A percentile compares a stretch with the other conserved stretches of the same genome.
These are phyloP conservation scores for Apodemia mormo DNA, from an alignment of 2,888 invertebrate genomes.

Conservation along the genomic window DNA sequence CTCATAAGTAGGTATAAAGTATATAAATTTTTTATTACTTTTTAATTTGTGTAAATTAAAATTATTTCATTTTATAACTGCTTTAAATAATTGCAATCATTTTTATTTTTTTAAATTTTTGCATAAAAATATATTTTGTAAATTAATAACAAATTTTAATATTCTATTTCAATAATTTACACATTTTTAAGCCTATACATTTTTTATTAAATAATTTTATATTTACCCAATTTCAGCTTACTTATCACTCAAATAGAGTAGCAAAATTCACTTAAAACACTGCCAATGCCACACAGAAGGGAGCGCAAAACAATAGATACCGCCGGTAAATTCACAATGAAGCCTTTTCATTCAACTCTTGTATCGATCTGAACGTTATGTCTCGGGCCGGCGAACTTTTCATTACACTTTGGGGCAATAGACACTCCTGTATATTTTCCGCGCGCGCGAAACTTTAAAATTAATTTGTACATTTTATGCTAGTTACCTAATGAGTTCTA, in stretches of 20 bases:
- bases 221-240: conserved; percentile 22
- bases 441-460: not conserved
- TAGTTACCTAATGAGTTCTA: conserved; percentile 20
- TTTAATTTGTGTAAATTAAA: no score
- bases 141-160: no score
- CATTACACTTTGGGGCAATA: conserved; percentile 57
- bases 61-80: no score
- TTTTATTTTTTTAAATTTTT: no score
- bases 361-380: conserved; percentile 66
- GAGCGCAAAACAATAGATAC: conserved; percentile 26
- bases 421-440: conserved; percentile 17
- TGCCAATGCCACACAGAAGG: not conserved
- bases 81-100: no score
- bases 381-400: conserved; percentile 65
- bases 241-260: conserved; percentile 20
- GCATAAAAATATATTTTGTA: no score
- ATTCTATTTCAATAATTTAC: no score
- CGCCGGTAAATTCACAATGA: conserved; percentile 46
- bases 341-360: conserved; percentile 59
- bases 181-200: no score
- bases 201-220: conserved; percentile 7
- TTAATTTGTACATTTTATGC: not conserved
- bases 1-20: no score
- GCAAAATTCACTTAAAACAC: not conserved
- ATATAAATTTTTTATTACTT: no score